These are phyloP conservation scores for Tachycineta bicolor DNA, from an alignment of 2,113 vertebrate genomes.

Conservation along the genomic window DNA sequence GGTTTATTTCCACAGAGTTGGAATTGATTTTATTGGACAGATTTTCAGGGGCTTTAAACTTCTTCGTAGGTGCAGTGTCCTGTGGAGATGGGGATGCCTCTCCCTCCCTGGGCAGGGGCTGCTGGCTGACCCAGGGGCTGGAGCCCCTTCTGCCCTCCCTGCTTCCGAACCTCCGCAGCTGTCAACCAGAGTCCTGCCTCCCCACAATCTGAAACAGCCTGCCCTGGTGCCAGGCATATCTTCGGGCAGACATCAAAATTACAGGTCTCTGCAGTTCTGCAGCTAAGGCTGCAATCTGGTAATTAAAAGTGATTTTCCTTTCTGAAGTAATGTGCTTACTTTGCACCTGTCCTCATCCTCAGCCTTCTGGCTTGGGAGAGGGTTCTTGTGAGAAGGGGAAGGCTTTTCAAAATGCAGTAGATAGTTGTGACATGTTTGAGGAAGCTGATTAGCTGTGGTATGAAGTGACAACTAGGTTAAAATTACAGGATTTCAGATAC, in stretches of 20 bases:
- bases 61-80: not conserved
- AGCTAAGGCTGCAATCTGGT: constrained; percentile 6
- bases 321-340: not conserved
- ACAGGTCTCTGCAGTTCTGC: not conserved
- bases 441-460: not conserved
- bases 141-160: not conserved
- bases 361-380: not conserved
- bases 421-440: not conserved
- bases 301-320: constrained; percentile 31
- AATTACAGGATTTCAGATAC: not conserved
- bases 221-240: not conserved
- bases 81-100: rapidly evolving
- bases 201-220: not conserved
- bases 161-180: not conserved
- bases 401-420: not conserved
- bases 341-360: not conserved
- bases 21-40: not conserved
- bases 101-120: not conserved
- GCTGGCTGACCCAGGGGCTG: not conserved
- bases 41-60: not conserved
- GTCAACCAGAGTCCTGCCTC: not conserved
- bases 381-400: not conserved
- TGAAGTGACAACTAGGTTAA: not conserved
- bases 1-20: not conserved
- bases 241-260: not conserved